phyloP scores from a whole-genome alignment of 2,888 invertebrate genomes.

The Seira sanloemensis region DNA sequence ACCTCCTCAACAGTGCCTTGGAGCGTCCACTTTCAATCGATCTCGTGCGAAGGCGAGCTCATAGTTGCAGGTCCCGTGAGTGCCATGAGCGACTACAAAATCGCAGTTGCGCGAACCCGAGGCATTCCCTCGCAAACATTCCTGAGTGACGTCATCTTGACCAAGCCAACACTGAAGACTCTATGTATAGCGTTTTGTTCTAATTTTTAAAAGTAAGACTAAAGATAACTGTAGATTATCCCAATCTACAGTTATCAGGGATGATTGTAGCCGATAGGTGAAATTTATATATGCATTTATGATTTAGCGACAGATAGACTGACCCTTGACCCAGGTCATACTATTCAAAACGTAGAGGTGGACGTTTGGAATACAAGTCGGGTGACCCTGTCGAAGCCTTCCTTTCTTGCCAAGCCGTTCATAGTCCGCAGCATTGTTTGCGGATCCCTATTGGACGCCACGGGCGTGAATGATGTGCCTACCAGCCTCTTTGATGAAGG shows the following conservation, averaged over 20 bases:
- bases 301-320: conserved; percentile 8
- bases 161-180: not conserved
- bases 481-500: conserved; percentile 18
- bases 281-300: too few species aligned
- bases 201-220: conserved; percentile 13
- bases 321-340: not conserved
- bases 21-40: conserved; percentile 45
- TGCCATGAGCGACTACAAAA: conserved; percentile 34
- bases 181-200: conserved; percentile 34
- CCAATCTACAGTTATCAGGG: too few species aligned
- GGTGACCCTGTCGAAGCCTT: conserved; percentile 34
- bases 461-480: conserved; percentile 52
- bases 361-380: conserved; percentile 5
- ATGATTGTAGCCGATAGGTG: too few species aligned
- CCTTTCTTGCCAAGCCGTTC: conserved; percentile 27
- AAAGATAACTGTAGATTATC: too few species aligned
- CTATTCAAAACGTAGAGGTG: conserved; percentile 28
- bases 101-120: conserved; percentile 41
- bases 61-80: conserved; percentile 54
- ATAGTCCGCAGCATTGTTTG: conserved; percentile 2
- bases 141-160: conserved; percentile 23
- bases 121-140: conserved; percentile 55
- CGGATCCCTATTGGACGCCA: not conserved
- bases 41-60: conserved; percentile 27
- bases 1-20: conserved; percentile 39